Evolutionary conservation across 2,797 vertebrate species (phyloP).

Genomic region (Balearica regulorum): DNA sequence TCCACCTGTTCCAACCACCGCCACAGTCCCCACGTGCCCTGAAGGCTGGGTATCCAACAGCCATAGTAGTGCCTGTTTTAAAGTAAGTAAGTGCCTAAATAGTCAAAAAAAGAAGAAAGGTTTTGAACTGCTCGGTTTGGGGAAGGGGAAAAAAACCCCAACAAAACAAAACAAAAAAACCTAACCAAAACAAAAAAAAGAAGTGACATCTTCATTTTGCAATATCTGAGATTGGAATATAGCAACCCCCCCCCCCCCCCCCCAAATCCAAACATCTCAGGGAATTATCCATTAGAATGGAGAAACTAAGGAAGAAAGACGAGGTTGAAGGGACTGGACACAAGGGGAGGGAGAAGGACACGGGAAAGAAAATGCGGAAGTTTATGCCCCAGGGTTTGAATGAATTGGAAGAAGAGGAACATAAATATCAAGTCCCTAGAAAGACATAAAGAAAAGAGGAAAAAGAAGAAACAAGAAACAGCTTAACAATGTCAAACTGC

Average conservation of each 20-base stretch:
- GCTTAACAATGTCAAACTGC: neutral
- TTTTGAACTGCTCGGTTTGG: neutral
- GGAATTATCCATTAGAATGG: neutral
- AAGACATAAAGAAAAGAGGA: neutral
- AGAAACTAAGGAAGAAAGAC: neutral
- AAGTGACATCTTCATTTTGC: neutral
- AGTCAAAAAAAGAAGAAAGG: neutral
- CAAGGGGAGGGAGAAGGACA: neutral
- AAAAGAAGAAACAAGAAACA: neutral
- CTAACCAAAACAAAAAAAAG: neutral
- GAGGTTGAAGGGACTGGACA: neutral
- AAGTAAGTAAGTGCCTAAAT: constrained; percentile 80
- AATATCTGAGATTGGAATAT: neutral
- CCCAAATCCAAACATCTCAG: too few species aligned
- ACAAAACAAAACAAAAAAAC: too few species aligned
- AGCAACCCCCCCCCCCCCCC: neutral
- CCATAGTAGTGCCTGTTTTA: constrained; percentile 75
- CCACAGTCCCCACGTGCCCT: constrained; percentile 75
- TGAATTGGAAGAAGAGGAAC: neutral
- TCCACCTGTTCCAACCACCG: constrained; percentile 78
- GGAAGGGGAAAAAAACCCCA: too few species aligned
- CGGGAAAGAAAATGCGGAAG: neutral
- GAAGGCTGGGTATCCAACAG: constrained; percentile 72
- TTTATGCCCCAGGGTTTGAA: neutral
- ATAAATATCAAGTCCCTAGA: neutral